Base-by-base conservation (phyloP, 2,113 vertebrate genomes). In the Echinops telfairi region DNA sequence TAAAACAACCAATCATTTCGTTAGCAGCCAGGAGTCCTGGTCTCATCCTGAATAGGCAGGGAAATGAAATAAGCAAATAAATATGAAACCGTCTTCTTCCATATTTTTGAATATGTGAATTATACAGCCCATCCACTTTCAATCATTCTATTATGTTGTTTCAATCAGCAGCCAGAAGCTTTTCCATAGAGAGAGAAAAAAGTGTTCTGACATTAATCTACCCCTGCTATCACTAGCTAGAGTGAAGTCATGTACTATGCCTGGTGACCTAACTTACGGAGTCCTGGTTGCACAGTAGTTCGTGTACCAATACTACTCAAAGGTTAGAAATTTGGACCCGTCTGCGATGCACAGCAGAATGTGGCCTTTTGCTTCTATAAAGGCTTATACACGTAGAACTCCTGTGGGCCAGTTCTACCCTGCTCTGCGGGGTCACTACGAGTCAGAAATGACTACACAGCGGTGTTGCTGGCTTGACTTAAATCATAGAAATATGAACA, bases 401-500 rank as follows among this genome's bases (percentile, higher is more conserved):
- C 7, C 9, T 31, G 17, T 68, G 29, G 66, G 15, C 2, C 10
- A 31, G 6, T 68, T 68, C 11, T 23, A 27, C 66, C 31, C 29
- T 68, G 12, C 2, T 19, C 17, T 14, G 31, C 31, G 31, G 7
- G 27, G 11, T 15, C 29, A 68, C 15, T 29, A 68, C 31, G 10
- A 68, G 10, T 31, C 2, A 29, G 29, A 68, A 68, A 2, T 6
- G 17, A 68, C 27, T 31, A 12, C 10, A 68, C 29, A 31, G 29
- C 29, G 31, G 9, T 31, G 10, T 31, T 68, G 29, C 25, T 68
- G 20, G 8, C 31, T 64, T 64, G 29, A 31, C 31, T 19, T 85
- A 68, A 90, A 92, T 89, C 78, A 93, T 53, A 88, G 76, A 82
- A 80, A 14, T 71, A 88, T 87, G 85, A 92, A 91, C 47, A 84